Percentiles rank a stretch among this genome's conserved stretches.
Evolutionary conservation across 2,888 invertebrate species (phyloP).

Genomic region (Fragum fragum): DNA sequence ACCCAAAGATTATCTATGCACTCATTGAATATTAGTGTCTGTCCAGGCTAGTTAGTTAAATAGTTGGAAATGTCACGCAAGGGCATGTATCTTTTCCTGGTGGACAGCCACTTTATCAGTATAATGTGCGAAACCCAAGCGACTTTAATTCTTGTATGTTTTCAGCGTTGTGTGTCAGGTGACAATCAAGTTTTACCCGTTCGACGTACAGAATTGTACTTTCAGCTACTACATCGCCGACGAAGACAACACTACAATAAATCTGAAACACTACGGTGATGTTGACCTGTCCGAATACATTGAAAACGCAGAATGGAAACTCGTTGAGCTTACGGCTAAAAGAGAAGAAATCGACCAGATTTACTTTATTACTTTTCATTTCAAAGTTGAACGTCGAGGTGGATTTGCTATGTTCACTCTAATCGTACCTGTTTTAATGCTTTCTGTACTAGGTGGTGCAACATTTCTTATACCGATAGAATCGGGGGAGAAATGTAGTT

Average conservation of each 20-base stretch:
- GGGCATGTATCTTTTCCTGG: too few species aligned
- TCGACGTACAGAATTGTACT: slow-evolving; percentile 19
- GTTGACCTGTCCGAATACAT: slow-evolving; percentile 16
- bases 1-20: too few species aligned
- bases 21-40: too few species aligned
- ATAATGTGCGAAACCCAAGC: too few species aligned
- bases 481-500: slow-evolving; percentile 21
- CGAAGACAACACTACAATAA: slow-evolving; percentile 8
- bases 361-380: neutral
- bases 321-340: neutral
- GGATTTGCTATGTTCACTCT: slow-evolving; percentile 24
- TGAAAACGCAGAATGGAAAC: slow-evolving; percentile 31
- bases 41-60: too few species aligned
- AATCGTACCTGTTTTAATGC: slow-evolving; percentile 13
- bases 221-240: slow-evolving; percentile 16
- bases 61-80: too few species aligned
- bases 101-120: too few species aligned
- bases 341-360: neutral
- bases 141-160: neutral
- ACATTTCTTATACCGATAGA: slow-evolving; percentile 24
- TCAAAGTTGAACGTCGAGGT: slow-evolving; percentile 15
- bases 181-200: slow-evolving; percentile 11
- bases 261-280: neutral
- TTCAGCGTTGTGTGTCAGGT: slow-evolving; percentile 25
- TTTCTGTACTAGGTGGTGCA: slow-evolving; percentile 14